Conservation (phyloP, 1,140 invertebrate species). For the Parapsyche elsis region DNA sequence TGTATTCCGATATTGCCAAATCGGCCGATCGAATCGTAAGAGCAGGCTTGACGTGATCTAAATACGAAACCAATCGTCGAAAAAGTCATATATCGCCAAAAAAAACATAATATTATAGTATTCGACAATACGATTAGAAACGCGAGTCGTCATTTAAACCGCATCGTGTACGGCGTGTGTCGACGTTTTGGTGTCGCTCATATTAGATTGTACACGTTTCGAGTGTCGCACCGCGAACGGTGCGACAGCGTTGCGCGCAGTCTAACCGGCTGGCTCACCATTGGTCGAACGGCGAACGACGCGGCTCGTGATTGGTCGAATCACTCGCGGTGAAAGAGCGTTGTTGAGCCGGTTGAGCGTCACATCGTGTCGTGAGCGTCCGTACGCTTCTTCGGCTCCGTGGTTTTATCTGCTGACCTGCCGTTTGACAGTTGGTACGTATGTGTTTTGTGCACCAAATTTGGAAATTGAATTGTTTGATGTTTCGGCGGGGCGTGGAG, state of each 20-base stretch:
- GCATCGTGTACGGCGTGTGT: constrained; percentile 9
- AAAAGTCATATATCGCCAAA: too few relatives aligned
- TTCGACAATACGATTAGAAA: neutral
- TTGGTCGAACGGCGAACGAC: neutral
- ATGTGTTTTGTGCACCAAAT: neutral
- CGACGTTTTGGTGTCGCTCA: neutral
- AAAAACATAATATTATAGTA: too few relatives aligned
- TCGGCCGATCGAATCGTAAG: too few relatives aligned
- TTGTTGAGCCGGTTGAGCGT: neutral
- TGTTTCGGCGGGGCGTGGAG: neutral
- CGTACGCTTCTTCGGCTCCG: neutral
- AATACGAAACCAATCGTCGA: too few relatives aligned
- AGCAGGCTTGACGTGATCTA: too few relatives aligned
- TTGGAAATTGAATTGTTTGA: neutral
- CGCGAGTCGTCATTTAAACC: neutral
- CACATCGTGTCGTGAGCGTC: constrained; percentile 12
- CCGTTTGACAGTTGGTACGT: neutral
- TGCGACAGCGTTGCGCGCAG: neutral
- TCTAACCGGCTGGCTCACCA: neutral
- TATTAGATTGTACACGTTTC: neutral
- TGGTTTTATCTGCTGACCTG: neutral
- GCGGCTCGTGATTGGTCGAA: neutral
- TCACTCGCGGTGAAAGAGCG: neutral
- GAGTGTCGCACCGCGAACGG: neutral
- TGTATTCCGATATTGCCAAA: too few relatives aligned